Evolutionary conservation across 2,113 vertebrate genomes (phyloP), one percentile per base, ranked within the genome.

Genomic region (Lanius collurio): DNA sequence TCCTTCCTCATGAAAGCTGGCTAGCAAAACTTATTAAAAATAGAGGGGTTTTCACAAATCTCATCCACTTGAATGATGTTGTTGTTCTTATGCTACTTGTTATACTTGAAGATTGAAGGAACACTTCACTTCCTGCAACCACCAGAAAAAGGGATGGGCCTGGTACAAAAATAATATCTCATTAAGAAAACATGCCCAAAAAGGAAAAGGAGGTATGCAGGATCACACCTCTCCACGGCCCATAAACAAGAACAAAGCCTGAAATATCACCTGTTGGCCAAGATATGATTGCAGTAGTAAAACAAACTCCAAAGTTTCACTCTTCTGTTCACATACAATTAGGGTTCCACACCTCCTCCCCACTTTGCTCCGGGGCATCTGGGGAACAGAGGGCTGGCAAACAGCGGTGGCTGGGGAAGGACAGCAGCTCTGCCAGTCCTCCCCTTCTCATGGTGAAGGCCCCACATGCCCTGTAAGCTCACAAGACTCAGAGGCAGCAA

Each of bases 1-100:
- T 92, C 76, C 55, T 83, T 82, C 71, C 42, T 77, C 80, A 74
- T 0, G 5, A 94, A 93, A 69, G 22, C 68, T 73, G 6, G 1
- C 64, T 70, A 50, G 79, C n/a, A 81, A 90, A 93, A 77, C 60
- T 80, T 86, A n/a, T 18, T 84, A 92, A 92, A 93, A 95, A 75
- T 28, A 92, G 90, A 95, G 76, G 71, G 86, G 85, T 87, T 81
- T 74, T 94, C 94, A 92, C 67, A 77, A 78, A 83, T 70, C 56
- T 33, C 87, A 87, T 46, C 55, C 55, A 46, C 42, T 78, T 77
- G 64, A 80, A 75, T 30, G 50, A 71, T 11, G 33, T 10, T 56
- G n/a, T 19, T 37, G 18, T 23, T 80, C 65, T 42, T 41, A 64
- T 8, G 27, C 39, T 63, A 18, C 64, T 63, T 73, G 62, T 63